Conservation (phyloP, 2,888 invertebrate genomes). For the Lasioglossum zephyrum region DNA sequence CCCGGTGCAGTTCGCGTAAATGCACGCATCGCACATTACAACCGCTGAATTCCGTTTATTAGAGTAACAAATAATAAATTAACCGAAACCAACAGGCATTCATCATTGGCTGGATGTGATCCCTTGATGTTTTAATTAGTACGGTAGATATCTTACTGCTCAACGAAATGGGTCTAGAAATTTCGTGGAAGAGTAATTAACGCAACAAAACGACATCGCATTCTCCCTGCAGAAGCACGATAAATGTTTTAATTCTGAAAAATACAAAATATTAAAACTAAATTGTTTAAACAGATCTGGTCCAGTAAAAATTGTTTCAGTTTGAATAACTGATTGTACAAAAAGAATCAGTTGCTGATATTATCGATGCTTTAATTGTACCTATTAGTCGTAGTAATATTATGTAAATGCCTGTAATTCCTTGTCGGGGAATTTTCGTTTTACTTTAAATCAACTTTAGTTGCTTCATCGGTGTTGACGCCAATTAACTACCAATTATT, state of each 20-base stretch:
- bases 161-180: background rate
- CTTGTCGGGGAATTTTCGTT: background rate
- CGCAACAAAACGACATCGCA: background rate
- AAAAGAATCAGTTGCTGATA: background rate
- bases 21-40: constrained; percentile 1
- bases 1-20: background rate
- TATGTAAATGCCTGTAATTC: background rate
- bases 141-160: background rate
- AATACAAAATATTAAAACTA: background rate
- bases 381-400: background rate
- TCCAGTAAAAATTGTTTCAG: background rate
- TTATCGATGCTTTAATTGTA: background rate
- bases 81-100: constrained; percentile 4
- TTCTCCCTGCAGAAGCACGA: background rate
- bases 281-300: background rate
- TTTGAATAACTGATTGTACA: background rate
- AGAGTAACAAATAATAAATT: constrained; percentile 21
- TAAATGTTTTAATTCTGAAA: background rate
- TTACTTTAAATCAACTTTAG: background rate
- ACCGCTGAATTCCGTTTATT: constrained; percentile 8
- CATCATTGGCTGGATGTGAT: background rate
- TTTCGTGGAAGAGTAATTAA: background rate
- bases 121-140: background rate
- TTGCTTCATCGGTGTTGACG: background rate
- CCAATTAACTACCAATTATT: background rate